Evolutionary conservation across 2,888 invertebrate species (phyloP), one percentile per base, ranked within the genome.

Genomic region (Thyatira batis): DNA sequence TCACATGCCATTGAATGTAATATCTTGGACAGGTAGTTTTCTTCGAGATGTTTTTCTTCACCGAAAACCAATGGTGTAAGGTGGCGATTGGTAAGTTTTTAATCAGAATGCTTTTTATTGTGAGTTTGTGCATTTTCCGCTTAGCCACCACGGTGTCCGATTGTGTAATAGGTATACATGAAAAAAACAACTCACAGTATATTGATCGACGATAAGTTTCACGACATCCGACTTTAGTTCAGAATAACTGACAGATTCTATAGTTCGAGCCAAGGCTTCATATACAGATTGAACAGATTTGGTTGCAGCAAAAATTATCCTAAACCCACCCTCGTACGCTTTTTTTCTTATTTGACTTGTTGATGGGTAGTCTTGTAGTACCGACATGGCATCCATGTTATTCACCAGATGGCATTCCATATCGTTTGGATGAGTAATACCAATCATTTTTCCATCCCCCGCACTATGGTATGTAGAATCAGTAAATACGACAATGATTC

Each of bases 391-490:
- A 71, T 96, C 95, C 17, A 89, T 86, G 6, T 91, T 71, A 27
- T 81, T 51, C 61, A 93, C 79, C 74, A 95, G 80, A 71, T 95
- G 95, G 61, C 96, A 96, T 54, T 88, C 65, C 65, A 94, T 95
- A 72, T 96, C 95, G 69, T 96, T 94, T 0, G 95, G 95, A 69
- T 93, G 93, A 17, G 94, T 85, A 11, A 95, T 93, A 0, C 95
- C 95, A 1, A 94, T 93, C 55, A 95, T 88, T 90, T 95, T 95
- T 49, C 97, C 97, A 75, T 97, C 97, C 1, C 97, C 96, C 48
- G 96, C 96, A 72, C 93, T 91, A 76, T 98, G 97, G 73, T 95
- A 97, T 8, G 94, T 93, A 6, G 95, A 95, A 80, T 97, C 97
- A 0, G 96, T 96, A 5, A 95, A 95, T 68, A 96, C 93, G 1